Conservation (phyloP, 2,888 invertebrate genomes). For the Cancer borealis region DNA sequence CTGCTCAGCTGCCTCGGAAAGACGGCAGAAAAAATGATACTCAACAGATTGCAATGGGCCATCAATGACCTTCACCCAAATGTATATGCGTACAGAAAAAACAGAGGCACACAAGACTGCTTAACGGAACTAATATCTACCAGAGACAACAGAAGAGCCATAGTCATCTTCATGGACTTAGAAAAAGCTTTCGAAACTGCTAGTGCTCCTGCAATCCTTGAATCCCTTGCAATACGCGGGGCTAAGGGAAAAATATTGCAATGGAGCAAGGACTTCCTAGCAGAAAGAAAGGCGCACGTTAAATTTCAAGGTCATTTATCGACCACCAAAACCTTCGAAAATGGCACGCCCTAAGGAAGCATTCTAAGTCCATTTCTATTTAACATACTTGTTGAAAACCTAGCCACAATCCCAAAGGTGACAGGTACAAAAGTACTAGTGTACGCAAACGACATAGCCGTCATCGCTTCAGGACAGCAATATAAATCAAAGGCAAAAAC, state of each 20-base stretch:
- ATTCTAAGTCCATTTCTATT: background rate
- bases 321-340: no score
- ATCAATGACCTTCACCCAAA: background rate
- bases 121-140: background rate
- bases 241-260: background rate
- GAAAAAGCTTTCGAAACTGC: constrained; percentile 46
- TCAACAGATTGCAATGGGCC: background rate
- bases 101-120: background rate
- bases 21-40: background rate
- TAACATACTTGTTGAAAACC: background rate
- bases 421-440: no score
- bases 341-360: background rate
- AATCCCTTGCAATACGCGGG: background rate
- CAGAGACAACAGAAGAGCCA: no score
- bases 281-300: background rate
- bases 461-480: no score
- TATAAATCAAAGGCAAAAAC: no score
- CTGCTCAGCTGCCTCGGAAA: constrained; percentile 38
- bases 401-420: no score
- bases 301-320: background rate
- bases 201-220: no score
- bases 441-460: no score
- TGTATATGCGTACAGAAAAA: background rate
- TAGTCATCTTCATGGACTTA: background rate
- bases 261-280: background rate